Conservation (phyloP, 2,113 vertebrate genomes). For the Rattus norvegicus region GRCr8 NC_086031.1:41825001-41825500, state of each 20-base stretch:
- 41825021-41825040: too few species aligned
- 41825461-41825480: conserved; percentile 13
- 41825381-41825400: neutral
- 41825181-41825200: neutral
- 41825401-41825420: neutral
- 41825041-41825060: too few species aligned
- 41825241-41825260: neutral
- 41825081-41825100: neutral
- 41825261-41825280: neutral
- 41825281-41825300: conserved; percentile 12
- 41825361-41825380: neutral
- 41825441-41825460: neutral
- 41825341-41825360: neutral
- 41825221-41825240: neutral
- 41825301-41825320: neutral
- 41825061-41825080: too few species aligned
- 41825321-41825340: neutral
- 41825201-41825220: neutral
- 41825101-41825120: neutral
- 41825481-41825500: conserved; percentile 23
- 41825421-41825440: neutral
- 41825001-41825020: too few species aligned
- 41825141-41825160: neutral
- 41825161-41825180: neutral
- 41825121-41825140: neutral